These are phyloP conservation scores for Agonopterix heracliana DNA, from an alignment of 2,888 invertebrate genomes.

Conservation along the genomic window DNA sequence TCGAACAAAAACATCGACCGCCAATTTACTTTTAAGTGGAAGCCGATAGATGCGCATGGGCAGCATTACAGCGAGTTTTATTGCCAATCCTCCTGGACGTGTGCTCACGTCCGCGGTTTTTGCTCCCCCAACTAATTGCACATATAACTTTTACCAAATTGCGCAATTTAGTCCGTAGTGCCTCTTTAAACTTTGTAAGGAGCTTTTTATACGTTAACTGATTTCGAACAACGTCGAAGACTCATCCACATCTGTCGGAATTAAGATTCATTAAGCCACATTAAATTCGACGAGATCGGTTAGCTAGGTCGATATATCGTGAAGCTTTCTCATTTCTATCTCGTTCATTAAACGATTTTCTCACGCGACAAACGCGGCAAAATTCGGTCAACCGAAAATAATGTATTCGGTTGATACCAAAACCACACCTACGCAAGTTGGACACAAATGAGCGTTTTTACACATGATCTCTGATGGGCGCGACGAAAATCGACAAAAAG, in stretches of 20 bases:
- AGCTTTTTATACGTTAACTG: slow-evolving; percentile 30
- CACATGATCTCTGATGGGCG: slow-evolving; percentile 40
- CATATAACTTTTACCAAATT: slow-evolving; percentile 57
- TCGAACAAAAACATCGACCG: slow-evolving; percentile 1
- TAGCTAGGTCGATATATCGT: slow-evolving; percentile 13
- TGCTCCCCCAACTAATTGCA: slow-evolving; percentile 42
- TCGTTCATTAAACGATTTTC: slow-evolving; percentile 47
- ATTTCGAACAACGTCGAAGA: slow-evolving; percentile 32
- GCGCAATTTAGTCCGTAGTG: slow-evolving; percentile 40
- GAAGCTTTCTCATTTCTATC: slow-evolving; percentile 40
- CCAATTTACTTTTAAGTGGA: slow-evolving; percentile 28
- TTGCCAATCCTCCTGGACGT: slow-evolving; percentile 32
- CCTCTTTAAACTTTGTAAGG: slow-evolving; percentile 30
- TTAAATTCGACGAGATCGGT: neutral
- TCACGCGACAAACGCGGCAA: slow-evolving; percentile 55
- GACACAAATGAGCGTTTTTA: slow-evolving; percentile 61
- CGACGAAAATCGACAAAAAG: slow-evolving; percentile 34
- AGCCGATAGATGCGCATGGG: slow-evolving; percentile 39
- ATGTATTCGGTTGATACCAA: slow-evolving; percentile 54
- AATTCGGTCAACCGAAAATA: slow-evolving; percentile 55
- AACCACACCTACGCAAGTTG: slow-evolving; percentile 53
- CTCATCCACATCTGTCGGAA: slow-evolving; percentile 19
- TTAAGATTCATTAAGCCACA: slow-evolving; percentile 1
- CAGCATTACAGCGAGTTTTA: slow-evolving; percentile 40
- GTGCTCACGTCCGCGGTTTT: slow-evolving; percentile 49